Evolutionary conservation across 2,797 vertebrate species (phyloP), one percentile per base, ranked within the genome.

Genomic region (Mus minutoides): DNA sequence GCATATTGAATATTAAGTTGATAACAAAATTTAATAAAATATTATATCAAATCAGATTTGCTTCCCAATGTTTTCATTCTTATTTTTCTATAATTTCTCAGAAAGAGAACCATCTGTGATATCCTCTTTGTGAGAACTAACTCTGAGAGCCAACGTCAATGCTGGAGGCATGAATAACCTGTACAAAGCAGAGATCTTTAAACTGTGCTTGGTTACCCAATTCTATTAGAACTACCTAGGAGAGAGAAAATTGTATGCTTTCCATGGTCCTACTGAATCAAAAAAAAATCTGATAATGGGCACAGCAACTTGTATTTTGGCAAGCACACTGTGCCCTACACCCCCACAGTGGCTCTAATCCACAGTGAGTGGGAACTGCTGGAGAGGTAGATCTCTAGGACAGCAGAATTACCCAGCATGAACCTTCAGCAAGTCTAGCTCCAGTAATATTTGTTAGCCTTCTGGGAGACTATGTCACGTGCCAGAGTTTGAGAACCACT

Each of bases 41-140:
- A 92, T 52, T 84, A 49, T 93, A 43, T 62, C 94, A 95, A 73
- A 29, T 94, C 67, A 94, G 76, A 94, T 96, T 77, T 69, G 16
- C 88, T 64, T 95, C 94, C 12, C 69, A 91, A 80, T 80, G 80
- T 67, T 93, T 37, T 76, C 49, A 84, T 52, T 91, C 87, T 19
- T 31, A 76, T 78, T 94, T 79, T 91, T 86, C 82, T 79, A 86
- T 60, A 79, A 52, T 79, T 60, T 26, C 52, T 60, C 60, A 13
- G 49, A 40, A 56, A 46, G 85, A 88, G 62, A 54, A 11, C 26
- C 40, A 96, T 60, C 46, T 67, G 26, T 73, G 34, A 22, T 90
- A 82, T 17, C 62, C 29, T 75, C 64, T 69, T 77, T 95, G 56
- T 94, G n/a, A 90, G 37, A 89, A 91, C n/a, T 62, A 89, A 89